phyloP scores from a whole-genome alignment of 2,888 invertebrate species.

The Platerodrilus igneus region DNA sequence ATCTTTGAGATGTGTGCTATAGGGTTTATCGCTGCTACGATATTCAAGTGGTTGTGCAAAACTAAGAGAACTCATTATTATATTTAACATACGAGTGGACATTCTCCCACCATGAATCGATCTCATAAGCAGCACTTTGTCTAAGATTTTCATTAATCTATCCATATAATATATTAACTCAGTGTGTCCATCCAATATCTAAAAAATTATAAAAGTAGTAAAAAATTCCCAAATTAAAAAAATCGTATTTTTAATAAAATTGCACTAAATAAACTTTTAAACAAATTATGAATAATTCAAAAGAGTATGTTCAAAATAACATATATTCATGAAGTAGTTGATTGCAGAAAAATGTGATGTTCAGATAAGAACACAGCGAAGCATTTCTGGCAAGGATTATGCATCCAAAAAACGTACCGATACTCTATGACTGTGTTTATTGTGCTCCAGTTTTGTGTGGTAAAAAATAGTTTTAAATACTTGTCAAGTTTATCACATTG shows the following conservation, averaged over 20 bases:
- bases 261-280: no score
- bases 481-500: no score
- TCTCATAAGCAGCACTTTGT: conserved; percentile 64
- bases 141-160: conserved; percentile 61
- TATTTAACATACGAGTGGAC: conserved; percentile 58
- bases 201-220: conserved; percentile 25
- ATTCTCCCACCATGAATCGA: conserved; percentile 62
- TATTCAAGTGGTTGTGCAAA: conserved; percentile 59
- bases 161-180: conserved; percentile 63
- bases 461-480: no score
- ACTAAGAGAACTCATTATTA: conserved; percentile 58
- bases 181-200: conserved; percentile 61
- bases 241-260: conserved; percentile 7
- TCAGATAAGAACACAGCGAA: no score
- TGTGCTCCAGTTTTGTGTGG: no score
- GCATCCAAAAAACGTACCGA: no score
- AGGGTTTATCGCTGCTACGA: conserved; percentile 57
- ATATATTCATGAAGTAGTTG: no score
- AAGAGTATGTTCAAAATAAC: no score
- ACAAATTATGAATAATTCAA: no score
- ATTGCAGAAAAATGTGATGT: no score
- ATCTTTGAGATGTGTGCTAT: conserved; percentile 60
- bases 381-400: no score
- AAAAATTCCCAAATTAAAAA: conserved; percentile 6
- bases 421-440: no score